phyloP scores from a whole-genome alignment of 2,888 invertebrate genomes.

The Neoaliturus tenellus region DNA sequence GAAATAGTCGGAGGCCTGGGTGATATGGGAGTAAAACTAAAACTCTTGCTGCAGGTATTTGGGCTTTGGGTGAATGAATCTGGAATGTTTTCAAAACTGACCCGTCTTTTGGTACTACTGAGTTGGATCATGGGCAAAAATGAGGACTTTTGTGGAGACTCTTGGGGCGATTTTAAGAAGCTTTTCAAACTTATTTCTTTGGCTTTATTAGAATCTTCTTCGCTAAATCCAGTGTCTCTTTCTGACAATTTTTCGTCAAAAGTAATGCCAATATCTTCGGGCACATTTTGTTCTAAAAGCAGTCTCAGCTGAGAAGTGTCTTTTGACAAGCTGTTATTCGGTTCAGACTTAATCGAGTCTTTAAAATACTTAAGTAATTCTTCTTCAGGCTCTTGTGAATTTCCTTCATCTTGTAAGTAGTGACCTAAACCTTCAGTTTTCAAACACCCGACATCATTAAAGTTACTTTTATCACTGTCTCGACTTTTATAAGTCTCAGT shows the following conservation, averaged over 20 bases:
- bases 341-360: conserved; percentile 63
- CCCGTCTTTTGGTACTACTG: conserved; percentile 72
- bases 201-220: neutral
- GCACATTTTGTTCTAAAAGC: conserved; percentile 81
- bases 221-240: conserved; percentile 21
- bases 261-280: conserved; percentile 69
- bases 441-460: conserved; percentile 69
- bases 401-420: conserved; percentile 85
- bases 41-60: conserved; percentile 85
- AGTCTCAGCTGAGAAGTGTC: conserved; percentile 85
- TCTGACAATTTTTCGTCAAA: conserved; percentile 62
- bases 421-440: conserved; percentile 87
- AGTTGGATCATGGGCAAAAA: neutral
- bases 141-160: conserved; percentile 62
- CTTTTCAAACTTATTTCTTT: conserved; percentile 25
- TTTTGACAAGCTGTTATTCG: conserved; percentile 71
- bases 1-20: conserved; percentile 70
- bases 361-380: conserved; percentile 88
- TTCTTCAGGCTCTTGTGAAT: conserved; percentile 88
- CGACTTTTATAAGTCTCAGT: conserved; percentile 7
- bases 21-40: conserved; percentile 91
- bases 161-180: neutral
- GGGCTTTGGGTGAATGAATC: conserved; percentile 80
- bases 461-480: conserved; percentile 58
- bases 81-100: conserved; percentile 76